Evolutionary conservation across 1,140 invertebrate genomes (phyloP), one percentile per base, ranked within the genome.

Genomic region (Drosophila ficusphila): DNA sequence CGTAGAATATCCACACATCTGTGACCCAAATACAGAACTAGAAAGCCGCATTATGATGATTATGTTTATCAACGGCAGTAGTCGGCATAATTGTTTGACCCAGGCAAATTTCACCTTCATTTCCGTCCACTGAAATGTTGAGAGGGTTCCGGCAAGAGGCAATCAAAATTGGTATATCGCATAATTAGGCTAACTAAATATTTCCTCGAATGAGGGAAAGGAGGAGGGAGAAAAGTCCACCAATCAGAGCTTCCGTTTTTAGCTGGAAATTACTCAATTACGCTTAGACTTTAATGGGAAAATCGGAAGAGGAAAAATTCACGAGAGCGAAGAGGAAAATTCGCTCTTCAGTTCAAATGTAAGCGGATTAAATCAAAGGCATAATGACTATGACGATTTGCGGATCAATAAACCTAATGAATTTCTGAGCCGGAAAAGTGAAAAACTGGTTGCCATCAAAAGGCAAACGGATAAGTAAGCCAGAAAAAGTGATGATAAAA

Each of bases 121-220:
- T 78, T 83, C 73, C 79, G 73, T 23, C 29, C 42, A 47, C 21
- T 36, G 21, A 11, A 36, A 33, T 29, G 38, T 31, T 19, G 6
- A 23, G 19, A 16, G 33, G 8, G 34, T 36, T 36, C 49, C 6
- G 19, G 52, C n/a, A 39, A 5, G 42, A 9, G 51, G 39, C 76
- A 76, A 86, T 86, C 82, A 75, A 75, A 82, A 60, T 62, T 68
- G 70, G 64, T 68, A 67, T 82, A 88, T 88, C 74, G 82, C 68
- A 82, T 82, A 86, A 86, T 86, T 88, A 88, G 73, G 62, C 73
- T 74, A 86, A 86, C 82, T 86, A 88, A 88, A 77, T 71, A 77
- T 71, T 56, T 53, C 38, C 39, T 75, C 60, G 42, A 21, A 33
- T 27, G 25, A 16, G 29, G 29, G 18, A 23, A 21, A 16, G 38